Percentiles rank a stretch among this genome's conserved stretches.
Conservation (phyloP, 2,113 vertebrate species). For the Capreolus pygargus region DNA sequence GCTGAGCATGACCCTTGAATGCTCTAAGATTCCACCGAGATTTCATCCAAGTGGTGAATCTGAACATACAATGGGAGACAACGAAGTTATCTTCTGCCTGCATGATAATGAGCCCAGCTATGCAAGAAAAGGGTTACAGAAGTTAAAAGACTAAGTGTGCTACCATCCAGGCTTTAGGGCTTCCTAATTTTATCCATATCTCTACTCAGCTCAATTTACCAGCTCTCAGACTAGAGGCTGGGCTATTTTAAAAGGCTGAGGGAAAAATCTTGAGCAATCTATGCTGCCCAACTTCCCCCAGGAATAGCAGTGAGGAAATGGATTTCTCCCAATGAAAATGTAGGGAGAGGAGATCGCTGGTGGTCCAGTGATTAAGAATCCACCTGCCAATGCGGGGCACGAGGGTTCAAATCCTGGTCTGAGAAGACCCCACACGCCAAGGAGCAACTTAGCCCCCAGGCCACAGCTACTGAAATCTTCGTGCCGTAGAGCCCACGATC, state of each 20-base stretch:
- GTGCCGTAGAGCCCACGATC: rapidly evolving
- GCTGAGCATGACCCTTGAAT: not conserved
- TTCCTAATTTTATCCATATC: not conserved
- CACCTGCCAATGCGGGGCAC: not conserved
- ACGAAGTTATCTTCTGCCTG: not conserved
- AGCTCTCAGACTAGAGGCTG: not conserved
- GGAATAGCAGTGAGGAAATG: not conserved
- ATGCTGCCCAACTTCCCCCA: not conserved
- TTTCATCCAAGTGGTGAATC: not conserved
- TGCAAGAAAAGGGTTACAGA: not conserved
- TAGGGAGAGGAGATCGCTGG: not conserved
- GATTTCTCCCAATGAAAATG: not conserved
- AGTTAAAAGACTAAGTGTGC: not conserved
- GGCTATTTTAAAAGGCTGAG: not conserved
- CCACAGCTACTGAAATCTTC: not conserved
- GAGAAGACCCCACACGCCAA: not conserved
- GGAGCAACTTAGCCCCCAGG: not conserved
- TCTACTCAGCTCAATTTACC: not conserved
- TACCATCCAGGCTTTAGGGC: not conserved
- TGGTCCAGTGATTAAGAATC: not conserved
- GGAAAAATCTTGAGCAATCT: not conserved
- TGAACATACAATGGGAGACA: not conserved
- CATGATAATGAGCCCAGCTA: not conserved
- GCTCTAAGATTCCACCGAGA: not conserved
- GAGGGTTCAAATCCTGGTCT: not conserved